These are phyloP conservation scores for Heteromurus nitidus DNA, from an alignment of 2,888 invertebrate species.

Conservation along the genomic window DNA sequence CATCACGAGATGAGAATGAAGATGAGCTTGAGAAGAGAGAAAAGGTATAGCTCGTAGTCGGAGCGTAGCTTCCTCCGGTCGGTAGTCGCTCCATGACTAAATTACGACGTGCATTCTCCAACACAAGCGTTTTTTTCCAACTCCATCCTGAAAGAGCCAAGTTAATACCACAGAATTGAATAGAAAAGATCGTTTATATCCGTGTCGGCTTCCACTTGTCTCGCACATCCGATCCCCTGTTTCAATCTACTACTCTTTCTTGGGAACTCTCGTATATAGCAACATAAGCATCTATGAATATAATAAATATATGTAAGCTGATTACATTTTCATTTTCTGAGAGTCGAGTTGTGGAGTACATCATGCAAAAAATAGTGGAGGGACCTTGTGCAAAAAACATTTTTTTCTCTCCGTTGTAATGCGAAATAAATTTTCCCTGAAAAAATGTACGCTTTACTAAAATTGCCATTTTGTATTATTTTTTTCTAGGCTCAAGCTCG, in stretches of 20 bases:
- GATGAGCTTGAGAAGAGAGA: constrained; percentile 19
- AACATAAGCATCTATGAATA: too few species aligned
- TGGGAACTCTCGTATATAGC: not conserved
- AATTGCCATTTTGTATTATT: constrained; percentile 32
- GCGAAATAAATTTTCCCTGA: too few species aligned
- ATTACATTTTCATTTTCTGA: too few species aligned
- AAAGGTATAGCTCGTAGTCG: not conserved
- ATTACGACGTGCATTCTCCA: constrained; percentile 30
- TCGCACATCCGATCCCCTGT: constrained; percentile 22
- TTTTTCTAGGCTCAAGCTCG: constrained; percentile 91
- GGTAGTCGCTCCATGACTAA: constrained; percentile 52
- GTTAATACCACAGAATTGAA: constrained; percentile 37
- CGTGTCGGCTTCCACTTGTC: constrained; percentile 26
- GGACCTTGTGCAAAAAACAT: too few species aligned
- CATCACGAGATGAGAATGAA: constrained; percentile 20
- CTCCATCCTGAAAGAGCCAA: too few species aligned
- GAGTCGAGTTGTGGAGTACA: too few species aligned
- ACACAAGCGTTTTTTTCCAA: not conserved
- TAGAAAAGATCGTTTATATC: constrained; percentile 43
- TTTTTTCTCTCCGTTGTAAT: too few species aligned
- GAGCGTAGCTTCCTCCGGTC: constrained; percentile 6
- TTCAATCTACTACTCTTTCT: not conserved
- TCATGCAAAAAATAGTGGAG: too few species aligned
- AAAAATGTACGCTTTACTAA: too few species aligned
- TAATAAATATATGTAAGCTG: too few species aligned